Evolutionary conservation across 1,140 invertebrate species (phyloP).

Genomic region (Odontomachus brunneus): DNA sequence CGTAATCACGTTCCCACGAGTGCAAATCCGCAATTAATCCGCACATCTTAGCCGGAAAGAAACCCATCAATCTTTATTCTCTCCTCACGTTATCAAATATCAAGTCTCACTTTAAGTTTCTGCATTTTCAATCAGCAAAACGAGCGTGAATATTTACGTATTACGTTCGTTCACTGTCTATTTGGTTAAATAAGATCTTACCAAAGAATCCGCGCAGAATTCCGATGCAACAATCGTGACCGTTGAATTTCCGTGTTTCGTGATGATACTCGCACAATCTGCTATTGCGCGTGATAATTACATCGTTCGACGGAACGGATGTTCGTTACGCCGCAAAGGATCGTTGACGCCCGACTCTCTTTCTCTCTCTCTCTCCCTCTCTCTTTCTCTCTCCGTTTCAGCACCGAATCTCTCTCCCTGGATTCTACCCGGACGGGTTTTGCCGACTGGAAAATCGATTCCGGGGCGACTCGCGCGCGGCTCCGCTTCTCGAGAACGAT

Average conservation of each 20-base stretch:
- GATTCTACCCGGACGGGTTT: background rate
- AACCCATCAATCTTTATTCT: background rate
- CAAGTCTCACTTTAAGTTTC: background rate
- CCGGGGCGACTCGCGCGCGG: background rate
- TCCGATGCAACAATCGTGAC: slow-evolving; percentile 36
- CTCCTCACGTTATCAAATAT: background rate
- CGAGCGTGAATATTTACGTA: background rate
- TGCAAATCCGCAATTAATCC: background rate
- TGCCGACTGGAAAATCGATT: slow-evolving; percentile 2
- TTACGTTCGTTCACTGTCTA: background rate
- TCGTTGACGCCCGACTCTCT: slow-evolving; percentile 40
- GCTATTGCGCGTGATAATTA: slow-evolving; percentile 33
- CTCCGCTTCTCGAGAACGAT: background rate
- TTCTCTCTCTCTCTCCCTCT: background rate
- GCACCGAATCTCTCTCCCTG: slow-evolving; percentile 7
- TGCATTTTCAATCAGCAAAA: background rate
- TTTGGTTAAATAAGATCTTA: slow-evolving; percentile 12
- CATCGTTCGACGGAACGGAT: slow-evolving; percentile 24
- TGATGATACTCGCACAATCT: slow-evolving; percentile 16
- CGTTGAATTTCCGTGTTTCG: slow-evolving; percentile 22
- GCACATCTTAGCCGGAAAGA: background rate
- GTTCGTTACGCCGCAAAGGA: slow-evolving; percentile 23
- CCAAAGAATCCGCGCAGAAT: slow-evolving; percentile 7
- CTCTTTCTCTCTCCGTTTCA: background rate
- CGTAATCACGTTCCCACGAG: no score